phyloP scores from a whole-genome alignment of 1,140 invertebrate genomes.

The Zeugodacus cucurbitae region DNA sequence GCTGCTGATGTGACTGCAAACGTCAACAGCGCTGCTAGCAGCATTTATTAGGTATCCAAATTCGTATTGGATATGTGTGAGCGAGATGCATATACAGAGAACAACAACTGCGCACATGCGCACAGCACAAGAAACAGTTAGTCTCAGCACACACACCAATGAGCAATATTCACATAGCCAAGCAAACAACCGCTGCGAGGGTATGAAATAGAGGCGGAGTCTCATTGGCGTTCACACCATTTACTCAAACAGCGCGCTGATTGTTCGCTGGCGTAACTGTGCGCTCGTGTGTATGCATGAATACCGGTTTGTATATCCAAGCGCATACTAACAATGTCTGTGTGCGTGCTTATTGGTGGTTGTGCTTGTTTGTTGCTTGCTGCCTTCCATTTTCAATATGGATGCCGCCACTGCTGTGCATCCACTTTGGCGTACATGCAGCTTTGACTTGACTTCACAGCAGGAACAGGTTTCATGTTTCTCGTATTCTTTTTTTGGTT shows the following conservation, averaged over 20 bases:
- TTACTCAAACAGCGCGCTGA: not conserved
- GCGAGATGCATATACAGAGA: not conserved
- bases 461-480: conserved; percentile 39
- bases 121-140: not conserved
- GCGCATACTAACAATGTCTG: conserved; percentile 40
- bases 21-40: not conserved
- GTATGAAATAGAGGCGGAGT: conserved; percentile 53
- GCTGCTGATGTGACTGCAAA: not conserved
- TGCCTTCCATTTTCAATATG: conserved; percentile 54
- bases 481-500: too few relatives aligned
- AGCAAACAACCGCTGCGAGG: conserved; percentile 40
- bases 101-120: conserved; percentile 56
- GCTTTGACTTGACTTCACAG: conserved; percentile 18
- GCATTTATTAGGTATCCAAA: not conserved
- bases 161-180: not conserved
- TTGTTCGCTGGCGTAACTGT: not conserved
- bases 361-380: conserved; percentile 25
- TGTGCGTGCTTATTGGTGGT: conserved; percentile 34
- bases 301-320: conserved; percentile 25
- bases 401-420: conserved; percentile 45
- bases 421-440: conserved; percentile 35
- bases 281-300: not conserved
- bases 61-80: not conserved
- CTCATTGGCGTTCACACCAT: conserved; percentile 37
- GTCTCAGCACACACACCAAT: not conserved